Base-by-base conservation (phyloP, 2,888 invertebrate genomes). In the Eristalis arbustorum region DNA sequence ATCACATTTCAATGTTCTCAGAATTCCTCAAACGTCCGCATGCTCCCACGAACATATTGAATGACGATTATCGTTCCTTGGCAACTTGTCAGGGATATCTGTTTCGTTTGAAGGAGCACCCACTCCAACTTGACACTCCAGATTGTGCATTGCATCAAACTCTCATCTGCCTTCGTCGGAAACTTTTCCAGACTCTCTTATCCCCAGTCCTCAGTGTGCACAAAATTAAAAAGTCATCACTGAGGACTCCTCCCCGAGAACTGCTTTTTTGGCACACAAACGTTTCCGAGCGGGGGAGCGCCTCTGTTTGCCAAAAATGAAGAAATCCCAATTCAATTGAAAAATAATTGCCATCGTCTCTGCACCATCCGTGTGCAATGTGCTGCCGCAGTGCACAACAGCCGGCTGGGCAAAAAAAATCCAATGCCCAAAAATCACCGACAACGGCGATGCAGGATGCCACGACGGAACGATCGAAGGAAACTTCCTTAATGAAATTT, bases 321-420 rank as follows among this genome's bases (percentile, higher is more conserved):
- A 63, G 64, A 83, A 83, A 42, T 78, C 78, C 79, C 31, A 63
- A 79, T 71, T 84, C 75, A 80, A 84, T 84, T 84, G 84, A 67
- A 72, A 80, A 80, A 84, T 84, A 80, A 80, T 80, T 84, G 80
- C 80, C 57, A 80, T 76, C n/a, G 22, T 56, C 69, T 68, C 61
- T 63, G 23, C 34, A 66, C 61, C 42, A n/a, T 28, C 25, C 11
- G 64, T 64, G 34, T 77, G 77, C 72, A 68, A 59, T 68, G 67
- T 80, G 71, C 42, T 80, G 80, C 72, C 80, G 80, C 80, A 84
- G 40, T 75, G 80, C 76, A 80, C 71, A 80, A 79, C 71, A 59
- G 67, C 75, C 59, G 66, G 28, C 40, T 18, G 23, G 3, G 13
- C 22, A 14, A n/a, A 62, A 76, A 61, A 56, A 42, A 31, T 66